Evolutionary conservation across 2,797 vertebrate genomes (phyloP).

Genomic region (Philypnodon macrostomus): DNA sequence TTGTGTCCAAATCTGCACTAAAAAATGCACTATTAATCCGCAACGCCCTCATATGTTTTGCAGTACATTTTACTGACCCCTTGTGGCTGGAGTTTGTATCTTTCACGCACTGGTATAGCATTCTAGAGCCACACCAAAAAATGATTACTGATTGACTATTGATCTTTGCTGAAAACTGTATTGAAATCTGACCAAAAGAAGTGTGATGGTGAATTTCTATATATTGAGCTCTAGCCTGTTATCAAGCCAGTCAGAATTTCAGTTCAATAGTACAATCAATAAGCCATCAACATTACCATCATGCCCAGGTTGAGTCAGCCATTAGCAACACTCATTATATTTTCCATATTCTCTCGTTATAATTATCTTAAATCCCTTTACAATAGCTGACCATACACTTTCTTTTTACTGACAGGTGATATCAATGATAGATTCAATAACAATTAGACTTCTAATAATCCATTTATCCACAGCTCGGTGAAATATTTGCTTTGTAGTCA

Average conservation of each 20-base stretch:
- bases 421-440: conserved; percentile 4
- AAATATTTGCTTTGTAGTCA: conserved; percentile 7
- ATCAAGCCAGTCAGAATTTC: conserved; percentile 18
- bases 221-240: neutral
- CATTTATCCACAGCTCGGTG: neutral
- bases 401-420: neutral
- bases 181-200: too few relatives aligned
- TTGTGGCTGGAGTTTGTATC: too few relatives aligned
- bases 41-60: too few relatives aligned
- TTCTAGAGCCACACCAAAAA: too few relatives aligned
- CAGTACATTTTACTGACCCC: too few relatives aligned
- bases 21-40: too few relatives aligned
- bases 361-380: neutral
- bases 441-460: neutral
- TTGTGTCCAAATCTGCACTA: too few relatives aligned
- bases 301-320: conserved; percentile 7
- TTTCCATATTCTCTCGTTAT: neutral
- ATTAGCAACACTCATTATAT: conserved; percentile 14
- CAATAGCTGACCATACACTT: conserved; percentile 4
- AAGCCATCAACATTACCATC: conserved; percentile 31
- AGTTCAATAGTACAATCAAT: conserved; percentile 32
- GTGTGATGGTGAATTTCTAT: too few relatives aligned
- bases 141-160: too few relatives aligned
- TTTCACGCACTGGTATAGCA: too few relatives aligned
- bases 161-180: too few relatives aligned